Percentiles rank a stretch among this genome's conserved stretches.
phyloP scores from a whole-genome alignment of 2,797 vertebrate species.

The Chrysocyon brachyurus region DNA sequence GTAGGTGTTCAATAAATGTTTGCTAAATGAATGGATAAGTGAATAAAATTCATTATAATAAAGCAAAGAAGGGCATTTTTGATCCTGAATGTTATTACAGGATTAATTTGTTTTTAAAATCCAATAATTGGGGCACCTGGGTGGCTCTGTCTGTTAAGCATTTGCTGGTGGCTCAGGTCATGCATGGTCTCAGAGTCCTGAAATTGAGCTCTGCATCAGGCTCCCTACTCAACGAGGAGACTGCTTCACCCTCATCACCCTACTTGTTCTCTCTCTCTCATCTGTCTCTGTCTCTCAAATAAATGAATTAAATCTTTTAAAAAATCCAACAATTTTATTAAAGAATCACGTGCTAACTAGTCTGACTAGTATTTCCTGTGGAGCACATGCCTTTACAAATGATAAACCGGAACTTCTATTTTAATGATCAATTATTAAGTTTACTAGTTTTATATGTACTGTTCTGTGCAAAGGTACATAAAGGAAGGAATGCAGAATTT shows the following conservation, averaged over 20 bases:
- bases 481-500: background rate
- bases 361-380: background rate
- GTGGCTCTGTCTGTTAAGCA: background rate
- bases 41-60: background rate
- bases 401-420: constrained; percentile 17
- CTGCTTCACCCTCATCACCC: background rate
- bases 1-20: background rate
- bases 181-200: background rate
- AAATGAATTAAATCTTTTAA: background rate
- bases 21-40: background rate
- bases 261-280: background rate
- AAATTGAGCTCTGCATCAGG: background rate
- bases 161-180: background rate
- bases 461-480: background rate
- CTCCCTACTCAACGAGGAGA: background rate
- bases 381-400: background rate
- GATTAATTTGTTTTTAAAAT: constrained; percentile 2
- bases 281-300: background rate
- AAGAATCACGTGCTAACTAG: background rate
- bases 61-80: background rate
- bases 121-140: background rate
- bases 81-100: constrained; percentile 11
- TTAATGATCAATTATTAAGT: background rate
- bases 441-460: constrained; percentile 24
- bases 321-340: background rate